These are phyloP conservation scores for Antedon mediterranea DNA, from an alignment of 53 echinoderm and acorn worm genomes.

Conservation along the genomic window DNA sequence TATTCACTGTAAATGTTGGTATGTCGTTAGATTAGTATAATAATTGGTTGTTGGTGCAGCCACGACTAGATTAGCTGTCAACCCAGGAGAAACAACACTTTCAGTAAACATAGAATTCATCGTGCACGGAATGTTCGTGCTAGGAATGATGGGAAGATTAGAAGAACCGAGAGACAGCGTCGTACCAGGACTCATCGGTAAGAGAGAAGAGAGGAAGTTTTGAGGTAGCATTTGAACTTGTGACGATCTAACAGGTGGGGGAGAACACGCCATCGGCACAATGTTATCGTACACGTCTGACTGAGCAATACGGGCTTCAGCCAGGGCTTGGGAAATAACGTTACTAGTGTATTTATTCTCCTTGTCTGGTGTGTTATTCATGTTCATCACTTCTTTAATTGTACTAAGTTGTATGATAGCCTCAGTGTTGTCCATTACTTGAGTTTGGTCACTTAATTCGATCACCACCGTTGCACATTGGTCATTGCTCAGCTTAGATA, in stretches of 20 bases:
- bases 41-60: background rate
- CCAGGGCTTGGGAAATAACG: slow-evolving; percentile 48
- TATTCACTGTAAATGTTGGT: background rate
- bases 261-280: background rate
- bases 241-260: background rate
- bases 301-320: slow-evolving; percentile 34
- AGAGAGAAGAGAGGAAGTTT: background rate
- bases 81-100: background rate
- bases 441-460: background rate
- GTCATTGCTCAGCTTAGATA: background rate
- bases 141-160: background rate
- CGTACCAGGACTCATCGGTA: background rate
- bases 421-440: background rate
- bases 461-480: background rate
- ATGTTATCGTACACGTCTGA: background rate
- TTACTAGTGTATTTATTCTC: slow-evolving; percentile 41
- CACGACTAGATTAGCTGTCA: background rate
- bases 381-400: no score
- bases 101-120: background rate
- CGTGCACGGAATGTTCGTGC: background rate
- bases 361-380: background rate
- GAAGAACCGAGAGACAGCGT: background rate
- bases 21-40: background rate
- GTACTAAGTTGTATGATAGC: no score
- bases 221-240: background rate